Evolutionary conservation across 2,113 vertebrate species (phyloP), one percentile per base, ranked within the genome.

Genomic region (Ammospiza caudacuta): DNA sequence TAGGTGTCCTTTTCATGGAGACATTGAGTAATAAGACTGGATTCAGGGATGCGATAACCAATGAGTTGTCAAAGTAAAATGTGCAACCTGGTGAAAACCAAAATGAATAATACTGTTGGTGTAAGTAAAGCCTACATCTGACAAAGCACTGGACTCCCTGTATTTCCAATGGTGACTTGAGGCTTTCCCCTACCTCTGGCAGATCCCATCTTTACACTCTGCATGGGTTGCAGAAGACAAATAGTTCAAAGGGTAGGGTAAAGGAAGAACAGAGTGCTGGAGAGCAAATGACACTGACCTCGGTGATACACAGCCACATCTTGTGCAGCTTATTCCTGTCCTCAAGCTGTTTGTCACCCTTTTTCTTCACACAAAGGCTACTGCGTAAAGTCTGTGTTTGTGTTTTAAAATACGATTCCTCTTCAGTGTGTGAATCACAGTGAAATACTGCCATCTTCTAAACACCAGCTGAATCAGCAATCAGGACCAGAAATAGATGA

Each of bases 361-460:
- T 55, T 64, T 61, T 20, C 39, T 76, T 39, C 77, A 57, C 80
- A 21, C 23, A 66, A 52, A 67, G 73, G 31, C 20, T 15, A 4
- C 2, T 3, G 9, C 3, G 0, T 49, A 27, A 69, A 69, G 41
- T 17, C 37, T 33, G 0, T 25, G 33, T 31, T 55, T 70, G 78
- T 54, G 31, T 51, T 39, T 79, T 68, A 73, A 89, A 72, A 68
- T 39, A 47, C 13, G 2, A 12, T 55, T 51, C 52, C 21, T 24
- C 35, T 68, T 58, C 46, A 35, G 57, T 2, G 39, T 3, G 39
- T 41, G 41, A 72, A 28, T 44, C 67, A 28, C 31, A 23, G 55
- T 31, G 74, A 89, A 92, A 74, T 35, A 18, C 22, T 39, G 61
- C 54, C 28, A 64, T 62, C 72, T 76, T 27, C 55, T 44, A 43